phyloP scores from a whole-genome alignment of 2,888 invertebrate species.

The Pyrrhia umbra region DNA sequence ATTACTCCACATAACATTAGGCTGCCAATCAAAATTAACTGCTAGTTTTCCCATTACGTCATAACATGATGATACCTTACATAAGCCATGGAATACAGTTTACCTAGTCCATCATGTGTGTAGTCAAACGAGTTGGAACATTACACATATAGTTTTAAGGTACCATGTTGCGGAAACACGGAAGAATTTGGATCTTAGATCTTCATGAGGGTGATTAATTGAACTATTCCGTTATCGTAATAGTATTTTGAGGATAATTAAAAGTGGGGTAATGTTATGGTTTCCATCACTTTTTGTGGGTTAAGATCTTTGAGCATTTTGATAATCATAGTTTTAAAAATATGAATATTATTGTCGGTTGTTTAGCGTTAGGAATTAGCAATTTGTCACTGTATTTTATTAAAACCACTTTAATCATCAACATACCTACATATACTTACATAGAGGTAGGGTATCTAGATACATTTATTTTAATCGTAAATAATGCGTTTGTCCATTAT shows the following conservation, averaged over 20 bases:
- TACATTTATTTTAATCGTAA: no score
- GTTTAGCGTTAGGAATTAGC: no score
- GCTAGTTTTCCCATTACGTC: constrained; percentile 44
- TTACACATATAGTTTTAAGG: constrained; percentile 35
- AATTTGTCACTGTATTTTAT: no score
- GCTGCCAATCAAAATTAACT: constrained; percentile 35
- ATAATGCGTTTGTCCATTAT: no score
- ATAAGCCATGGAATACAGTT: constrained; percentile 44
- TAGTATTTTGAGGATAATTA: constrained; percentile 2
- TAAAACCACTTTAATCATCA: no score
- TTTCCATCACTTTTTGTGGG: constrained; percentile 20
- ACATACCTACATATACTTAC: no score
- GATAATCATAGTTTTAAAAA: neutral
- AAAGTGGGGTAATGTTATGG: constrained; percentile 10
- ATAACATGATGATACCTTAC: constrained; percentile 43
- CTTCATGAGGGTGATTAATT: constrained; percentile 28
- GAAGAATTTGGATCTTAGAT: constrained; percentile 41
- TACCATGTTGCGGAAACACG: constrained; percentile 37
- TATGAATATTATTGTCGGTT: no score
- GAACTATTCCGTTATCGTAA: constrained; percentile 13
- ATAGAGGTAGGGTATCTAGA: no score
- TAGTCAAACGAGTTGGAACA: constrained; percentile 58
- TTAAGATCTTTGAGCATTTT: neutral
- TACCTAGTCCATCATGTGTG: constrained; percentile 54
- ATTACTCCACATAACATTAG: constrained; percentile 25